These are phyloP conservation scores for Odontesthes bonariensis DNA, from an alignment of 2,113 vertebrate genomes.

Conservation along the genomic window DNA sequence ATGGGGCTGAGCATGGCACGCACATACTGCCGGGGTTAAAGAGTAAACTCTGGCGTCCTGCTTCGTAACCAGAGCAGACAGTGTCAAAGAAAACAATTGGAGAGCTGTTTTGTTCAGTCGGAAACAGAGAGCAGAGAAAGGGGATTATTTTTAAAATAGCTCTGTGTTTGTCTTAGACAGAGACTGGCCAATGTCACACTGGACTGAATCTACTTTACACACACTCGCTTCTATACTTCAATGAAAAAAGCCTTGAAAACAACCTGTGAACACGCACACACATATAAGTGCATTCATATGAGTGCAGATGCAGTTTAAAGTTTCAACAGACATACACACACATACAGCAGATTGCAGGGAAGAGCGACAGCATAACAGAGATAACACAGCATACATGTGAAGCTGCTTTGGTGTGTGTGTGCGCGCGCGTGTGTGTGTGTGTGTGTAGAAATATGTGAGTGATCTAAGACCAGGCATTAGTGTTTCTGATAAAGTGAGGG, in stretches of 20 bases:
- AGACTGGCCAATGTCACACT: conserved; percentile 70
- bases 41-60: conserved; percentile 58
- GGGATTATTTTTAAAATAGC: conserved; percentile 73
- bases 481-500: conserved; percentile 72
- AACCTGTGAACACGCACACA: conserved; percentile 47
- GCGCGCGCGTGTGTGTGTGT: conserved; percentile 14
- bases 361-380: conserved; percentile 49
- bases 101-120: conserved; percentile 47
- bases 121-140: conserved; percentile 58
- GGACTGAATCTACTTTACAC: conserved; percentile 46
- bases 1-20: conserved; percentile 33
- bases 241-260: conserved; percentile 22
- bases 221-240: conserved; percentile 19
- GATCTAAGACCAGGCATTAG: conserved; percentile 70
- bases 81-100: conserved; percentile 58
- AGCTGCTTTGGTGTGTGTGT: conserved; percentile 40
- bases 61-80: conserved; percentile 59
- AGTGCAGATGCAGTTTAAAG: conserved; percentile 2
- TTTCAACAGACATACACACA: conserved; percentile 14
- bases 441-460: conserved; percentile 51
- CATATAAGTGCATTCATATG: conserved; percentile 22
- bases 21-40: conserved; percentile 46
- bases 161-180: conserved; percentile 73
- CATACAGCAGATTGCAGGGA: conserved; percentile 20
- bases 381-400: conserved; percentile 57